Evolutionary conservation across 2,113 vertebrate species (phyloP).

Genomic region (Tragelaphus imberbis): DNA sequence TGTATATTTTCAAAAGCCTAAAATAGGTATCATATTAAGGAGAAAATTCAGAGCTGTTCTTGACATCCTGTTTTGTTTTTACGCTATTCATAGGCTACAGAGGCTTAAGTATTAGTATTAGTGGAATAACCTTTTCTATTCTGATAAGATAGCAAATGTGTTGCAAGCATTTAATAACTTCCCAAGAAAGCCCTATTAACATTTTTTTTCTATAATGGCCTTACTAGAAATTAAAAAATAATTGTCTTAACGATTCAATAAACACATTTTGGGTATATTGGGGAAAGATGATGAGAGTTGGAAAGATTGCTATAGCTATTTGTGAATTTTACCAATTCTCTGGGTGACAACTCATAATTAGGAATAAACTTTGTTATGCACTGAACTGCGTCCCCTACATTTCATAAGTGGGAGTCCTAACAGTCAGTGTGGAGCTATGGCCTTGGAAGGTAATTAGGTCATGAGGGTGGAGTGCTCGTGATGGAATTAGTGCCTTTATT

Average conservation of each 20-base stretch:
- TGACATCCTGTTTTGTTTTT: slow-evolving; percentile 50
- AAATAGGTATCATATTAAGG: slow-evolving; percentile 67
- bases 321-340: not conserved
- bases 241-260: not conserved
- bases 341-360: not conserved
- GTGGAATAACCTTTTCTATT: not conserved
- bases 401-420: not conserved
- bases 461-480: not conserved
- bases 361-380: not conserved
- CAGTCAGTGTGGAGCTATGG: not conserved
- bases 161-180: not conserved
- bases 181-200: not conserved
- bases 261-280: not conserved
- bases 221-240: slow-evolving; percentile 13
- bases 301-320: not conserved
- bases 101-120: slow-evolving; percentile 14
- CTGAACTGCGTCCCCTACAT: not conserved
- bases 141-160: not conserved
- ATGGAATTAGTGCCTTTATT: not conserved
- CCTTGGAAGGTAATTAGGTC: not conserved
- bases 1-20: slow-evolving; percentile 56
- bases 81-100: not conserved
- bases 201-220: not conserved
- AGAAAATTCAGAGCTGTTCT: slow-evolving; percentile 45
- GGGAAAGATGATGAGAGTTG: not conserved